Percentiles rank a stretch among this genome's conserved stretches.
phyloP scores from a whole-genome alignment of 1,140 invertebrate species.

The Leptonema lineaticorne region DNA sequence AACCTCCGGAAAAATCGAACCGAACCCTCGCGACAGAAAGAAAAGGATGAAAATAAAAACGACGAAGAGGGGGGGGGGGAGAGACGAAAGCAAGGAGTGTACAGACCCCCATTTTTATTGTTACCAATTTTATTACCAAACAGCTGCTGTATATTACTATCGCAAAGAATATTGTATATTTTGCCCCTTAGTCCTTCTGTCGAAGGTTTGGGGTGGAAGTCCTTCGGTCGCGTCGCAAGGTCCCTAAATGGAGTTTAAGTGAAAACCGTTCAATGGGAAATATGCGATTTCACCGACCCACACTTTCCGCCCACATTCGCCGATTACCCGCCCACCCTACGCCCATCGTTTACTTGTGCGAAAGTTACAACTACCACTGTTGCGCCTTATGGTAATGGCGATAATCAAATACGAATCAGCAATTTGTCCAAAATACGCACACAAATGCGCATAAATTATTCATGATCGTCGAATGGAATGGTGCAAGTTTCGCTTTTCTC shows the following conservation, averaged over 20 bases:
- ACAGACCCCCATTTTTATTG: conserved; percentile 21
- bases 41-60: neutral
- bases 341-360: neutral
- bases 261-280: conserved; percentile 20
- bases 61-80: neutral
- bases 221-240: neutral
- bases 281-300: too few relatives aligned
- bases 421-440: conserved; percentile 23
- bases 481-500: neutral
- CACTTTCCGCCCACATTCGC: neutral
- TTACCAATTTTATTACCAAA: conserved; percentile 37
- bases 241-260: conserved; percentile 37
- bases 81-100: neutral
- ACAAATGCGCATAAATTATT: conserved; percentile 19
- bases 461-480: neutral
- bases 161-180: conserved; percentile 28
- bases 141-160: conserved; percentile 35
- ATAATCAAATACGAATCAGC: conserved; percentile 30
- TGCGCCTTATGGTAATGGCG: conserved; percentile 22
- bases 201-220: neutral
- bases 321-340: neutral
- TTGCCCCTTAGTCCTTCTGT: neutral
- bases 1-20: too few relatives aligned
- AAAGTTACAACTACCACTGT: conserved; percentile 11
- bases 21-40: too few relatives aligned